These are phyloP conservation scores for Chloebia gouldiae DNA, from an alignment of 2,113 vertebrate genomes.

Conservation along the genomic window DNA sequence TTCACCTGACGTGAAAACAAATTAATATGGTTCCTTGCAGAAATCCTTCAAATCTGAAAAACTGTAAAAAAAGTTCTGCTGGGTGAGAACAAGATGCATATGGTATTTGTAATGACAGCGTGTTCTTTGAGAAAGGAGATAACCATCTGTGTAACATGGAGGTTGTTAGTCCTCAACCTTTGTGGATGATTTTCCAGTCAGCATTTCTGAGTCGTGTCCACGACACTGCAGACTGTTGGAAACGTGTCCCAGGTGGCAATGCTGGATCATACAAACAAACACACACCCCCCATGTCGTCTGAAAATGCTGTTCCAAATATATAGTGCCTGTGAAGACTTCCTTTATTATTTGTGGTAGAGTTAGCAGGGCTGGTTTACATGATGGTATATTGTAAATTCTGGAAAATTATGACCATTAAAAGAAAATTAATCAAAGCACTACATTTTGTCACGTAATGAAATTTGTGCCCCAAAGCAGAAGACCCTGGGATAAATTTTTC, in stretches of 20 bases:
- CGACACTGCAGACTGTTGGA: neutral
- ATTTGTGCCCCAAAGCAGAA: neutral
- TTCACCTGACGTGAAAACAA: neutral
- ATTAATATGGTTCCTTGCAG: neutral
- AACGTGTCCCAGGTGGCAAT: neutral
- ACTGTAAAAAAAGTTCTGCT: neutral
- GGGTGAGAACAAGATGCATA: slow-evolving; percentile 13
- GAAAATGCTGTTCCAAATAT: slow-evolving; percentile 4
- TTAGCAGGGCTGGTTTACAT: neutral
- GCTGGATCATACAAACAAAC: neutral
- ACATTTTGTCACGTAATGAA: neutral
- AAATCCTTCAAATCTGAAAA: slow-evolving; percentile 15
- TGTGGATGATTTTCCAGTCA: neutral
- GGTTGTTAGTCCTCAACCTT: neutral
- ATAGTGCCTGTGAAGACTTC: neutral
- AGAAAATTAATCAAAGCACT: neutral
- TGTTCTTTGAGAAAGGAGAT: slow-evolving; percentile 4
- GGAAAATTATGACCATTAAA: neutral
- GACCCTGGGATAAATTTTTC: neutral
- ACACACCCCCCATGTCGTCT: neutral
- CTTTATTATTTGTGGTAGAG: neutral
- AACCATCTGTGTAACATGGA: slow-evolving; percentile 17
- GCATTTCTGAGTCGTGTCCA: neutral
- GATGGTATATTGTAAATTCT: neutral
- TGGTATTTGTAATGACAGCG: slow-evolving; percentile 17